These are phyloP conservation scores for Ditylenchus dipsaci DNA, from an alignment of 1,140 invertebrate species.

Conservation along the genomic window DNA sequence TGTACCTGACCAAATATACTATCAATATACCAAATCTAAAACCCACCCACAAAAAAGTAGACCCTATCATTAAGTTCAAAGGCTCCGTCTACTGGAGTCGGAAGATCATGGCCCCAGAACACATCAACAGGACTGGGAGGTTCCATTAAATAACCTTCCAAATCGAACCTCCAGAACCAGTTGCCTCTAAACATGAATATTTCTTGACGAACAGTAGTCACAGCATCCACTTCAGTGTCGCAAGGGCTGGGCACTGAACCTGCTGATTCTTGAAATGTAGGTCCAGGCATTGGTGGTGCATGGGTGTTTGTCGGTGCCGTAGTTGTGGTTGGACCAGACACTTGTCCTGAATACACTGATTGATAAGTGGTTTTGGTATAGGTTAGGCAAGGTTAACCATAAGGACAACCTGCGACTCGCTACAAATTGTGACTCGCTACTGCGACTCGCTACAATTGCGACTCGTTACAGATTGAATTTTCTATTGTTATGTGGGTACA, in stretches of 20 bases:
- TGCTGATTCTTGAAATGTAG: not conserved
- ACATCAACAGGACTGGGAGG: not conserved
- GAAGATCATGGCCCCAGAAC: constrained; percentile 2
- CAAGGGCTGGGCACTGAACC: not conserved
- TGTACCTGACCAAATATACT: too few relatives aligned
- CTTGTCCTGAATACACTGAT: not conserved
- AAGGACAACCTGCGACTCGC: too few relatives aligned
- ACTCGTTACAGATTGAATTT: too few relatives aligned
- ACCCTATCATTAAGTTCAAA: constrained; percentile 3
- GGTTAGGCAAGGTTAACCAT: too few relatives aligned
- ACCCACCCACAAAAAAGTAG: constrained; percentile 2
- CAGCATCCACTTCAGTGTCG: not conserved
- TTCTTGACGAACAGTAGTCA: not conserved
- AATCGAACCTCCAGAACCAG: constrained; percentile 4
- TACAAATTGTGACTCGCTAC: too few relatives aligned
- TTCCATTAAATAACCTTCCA: not conserved
- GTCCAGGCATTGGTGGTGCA: not conserved
- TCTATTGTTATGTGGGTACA: too few relatives aligned
- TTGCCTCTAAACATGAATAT: constrained; percentile 4
- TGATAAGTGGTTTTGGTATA: not conserved
- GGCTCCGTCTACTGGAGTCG: constrained; percentile 1
- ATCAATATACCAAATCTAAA: not conserved
- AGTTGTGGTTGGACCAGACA: not conserved
- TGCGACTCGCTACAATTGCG: too few relatives aligned
- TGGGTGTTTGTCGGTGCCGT: not conserved